Evolutionary conservation across 2,888 invertebrate species (phyloP), one percentile per base, ranked within the genome.

Genomic region (Hirtodrosophila confusa): DNA sequence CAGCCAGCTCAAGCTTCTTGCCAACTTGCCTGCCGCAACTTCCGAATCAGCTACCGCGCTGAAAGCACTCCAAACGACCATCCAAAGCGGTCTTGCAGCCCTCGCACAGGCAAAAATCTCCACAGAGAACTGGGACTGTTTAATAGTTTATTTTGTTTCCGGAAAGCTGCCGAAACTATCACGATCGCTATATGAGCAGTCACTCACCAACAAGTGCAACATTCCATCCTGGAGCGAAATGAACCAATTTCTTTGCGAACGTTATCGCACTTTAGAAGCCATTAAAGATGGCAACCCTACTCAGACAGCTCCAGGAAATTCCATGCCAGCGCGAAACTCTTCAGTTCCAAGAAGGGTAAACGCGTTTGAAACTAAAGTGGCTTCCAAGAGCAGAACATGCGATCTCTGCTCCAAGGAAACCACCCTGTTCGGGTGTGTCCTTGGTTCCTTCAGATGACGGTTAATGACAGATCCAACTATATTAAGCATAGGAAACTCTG

Each of bases 381-480:
- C 27, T 6, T 5, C 27, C 6, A 27, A 27, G 27, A 27, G 27
- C 27, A 36, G 9, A 6, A 6, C 9, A 12, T 27, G 24, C 23
- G 36, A 48, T n/a, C 24, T 48, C 3, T 48, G 36, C 31, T 35
- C 36, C 11, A 27, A 29, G 6, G 37, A 39, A 39, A 37, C 33
- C 39, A 49, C 33, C 37, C 49, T 7, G 33, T 49, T 3, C 37
- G 49, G 9, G 12, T 49, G 8, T 49, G 29, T 39, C 39, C 39
- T 7, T 27, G 37, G 3, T 39, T 39, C 17, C 37, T 37, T 2
- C 37, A 39, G 37, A 49, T 49, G 49, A 11, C 24, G 2, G 37
- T 48, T 27, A 27, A 6, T 6, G 6, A 27, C 27, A 1, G 27
- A 6, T 27, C 27, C 27, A 27, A 27, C 27, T 27, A 27, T 6